These are phyloP conservation scores for Chionis minor DNA, from an alignment of 2,113 vertebrate species.

Conservation along the genomic window DNA sequence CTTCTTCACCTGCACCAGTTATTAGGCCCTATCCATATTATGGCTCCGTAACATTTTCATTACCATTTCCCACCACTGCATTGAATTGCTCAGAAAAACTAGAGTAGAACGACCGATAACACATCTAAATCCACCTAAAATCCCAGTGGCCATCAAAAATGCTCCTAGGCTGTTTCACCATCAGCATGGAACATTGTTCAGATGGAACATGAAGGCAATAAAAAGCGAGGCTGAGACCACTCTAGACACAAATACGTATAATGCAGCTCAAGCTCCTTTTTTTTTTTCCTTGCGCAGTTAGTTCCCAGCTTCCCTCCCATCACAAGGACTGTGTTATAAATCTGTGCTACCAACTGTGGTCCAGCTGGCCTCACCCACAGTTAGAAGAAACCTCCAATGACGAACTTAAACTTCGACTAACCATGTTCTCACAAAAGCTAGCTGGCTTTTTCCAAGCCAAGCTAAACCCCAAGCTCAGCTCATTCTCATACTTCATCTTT, in stretches of 20 bases:
- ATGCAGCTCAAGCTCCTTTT: not conserved
- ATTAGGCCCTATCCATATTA: not conserved
- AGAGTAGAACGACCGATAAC: not conserved
- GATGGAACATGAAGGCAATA: not conserved
- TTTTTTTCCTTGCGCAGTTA: not conserved
- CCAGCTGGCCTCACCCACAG: not conserved
- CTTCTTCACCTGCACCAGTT: not conserved
- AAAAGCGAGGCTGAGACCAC: not conserved
- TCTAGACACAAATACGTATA: not conserved
- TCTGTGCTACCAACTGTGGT: not conserved
- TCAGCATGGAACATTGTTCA: not conserved
- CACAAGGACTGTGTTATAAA: not conserved
- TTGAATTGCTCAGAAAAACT: not conserved
- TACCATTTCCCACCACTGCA: not conserved
- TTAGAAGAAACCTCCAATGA: not conserved
- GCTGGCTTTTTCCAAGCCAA: not conserved
- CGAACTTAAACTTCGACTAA: fast-evolving
- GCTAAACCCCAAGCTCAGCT: not conserved
- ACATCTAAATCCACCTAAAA: not conserved
- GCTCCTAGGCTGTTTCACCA: not conserved
- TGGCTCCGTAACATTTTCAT: not conserved
- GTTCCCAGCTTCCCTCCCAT: not conserved
- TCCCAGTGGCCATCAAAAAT: not conserved
- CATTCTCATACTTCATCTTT: not conserved
- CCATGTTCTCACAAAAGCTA: not conserved